Evolutionary conservation across 2,888 invertebrate species (phyloP), one percentile per base, ranked within the genome.

Genomic region (Notocelia uddmanniana): DNA sequence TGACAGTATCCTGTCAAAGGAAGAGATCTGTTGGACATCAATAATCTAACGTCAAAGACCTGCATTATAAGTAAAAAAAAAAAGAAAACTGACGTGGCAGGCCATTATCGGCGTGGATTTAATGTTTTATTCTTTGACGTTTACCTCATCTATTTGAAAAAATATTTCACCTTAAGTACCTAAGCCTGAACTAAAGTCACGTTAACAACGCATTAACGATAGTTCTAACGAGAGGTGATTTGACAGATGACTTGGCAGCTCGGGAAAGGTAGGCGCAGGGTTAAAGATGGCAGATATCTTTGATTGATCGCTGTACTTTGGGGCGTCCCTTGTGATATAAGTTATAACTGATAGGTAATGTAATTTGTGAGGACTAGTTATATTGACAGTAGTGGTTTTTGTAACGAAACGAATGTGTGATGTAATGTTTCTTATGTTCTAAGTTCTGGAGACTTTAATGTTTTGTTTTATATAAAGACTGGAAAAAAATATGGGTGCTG

Each of bases 201-300:
- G 8, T 57, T 45, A 64, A 19, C 45, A 10, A 19, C 41, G 19
- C 67, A 45, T 62, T 63, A 57, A 31, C 57, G 13, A 48, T 58
- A 71, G 66, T 71, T 71, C 26, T 59, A 71, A 66, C 54, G 66
- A 71, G 59, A 59, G 59, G 59, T 66, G 66, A 71, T 71, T 71
- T 71, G 71, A 71, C 66, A 60, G 66, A 66, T 66, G 71, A 71
- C 71, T 66, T 48, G 54, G 57, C 50, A 48, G 9, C 26, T 11
- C 48, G 21, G 45, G 18, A n/a, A 55, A 58, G 52, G 59, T 34
- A 31, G 23, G n/a, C 66, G 15, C 45, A 55, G 31, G 18, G 26
- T 50, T 70, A 63, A 70, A 70, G 71, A 71, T 71, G 64, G 66
- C 18, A 59, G 66, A 71, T 71, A 71, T 52, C 52, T 71, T 15